phyloP scores from a whole-genome alignment of 2,113 vertebrate species.

The Ranitomeya imitator region DNA sequence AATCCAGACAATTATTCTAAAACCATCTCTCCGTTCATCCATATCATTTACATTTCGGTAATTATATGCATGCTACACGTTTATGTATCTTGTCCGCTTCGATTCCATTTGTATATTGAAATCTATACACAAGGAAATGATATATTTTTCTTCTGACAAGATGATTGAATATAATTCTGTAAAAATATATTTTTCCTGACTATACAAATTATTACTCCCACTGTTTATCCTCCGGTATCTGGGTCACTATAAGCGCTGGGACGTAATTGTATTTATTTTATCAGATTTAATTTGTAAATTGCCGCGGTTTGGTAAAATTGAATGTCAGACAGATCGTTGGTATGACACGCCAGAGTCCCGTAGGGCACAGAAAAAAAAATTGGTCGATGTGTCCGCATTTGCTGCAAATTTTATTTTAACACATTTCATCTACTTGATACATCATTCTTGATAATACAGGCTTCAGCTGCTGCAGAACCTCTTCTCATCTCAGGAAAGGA shows the following conservation, averaged over 20 bases:
- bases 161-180: slow-evolving; percentile 42
- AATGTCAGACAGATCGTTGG: not conserved
- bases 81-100: not conserved
- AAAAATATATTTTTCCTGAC: slow-evolving; percentile 8
- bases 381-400: slow-evolving; percentile 22
- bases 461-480: not conserved
- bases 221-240: not conserved
- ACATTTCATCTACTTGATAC: not conserved
- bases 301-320: not conserved
- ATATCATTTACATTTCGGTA: not conserved
- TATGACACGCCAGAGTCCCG: not conserved
- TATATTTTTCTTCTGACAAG: slow-evolving; percentile 31
- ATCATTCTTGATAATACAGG: not conserved
- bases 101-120: not conserved
- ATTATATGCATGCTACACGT: not conserved
- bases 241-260: not conserved
- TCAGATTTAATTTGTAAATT: slow-evolving; percentile 23
- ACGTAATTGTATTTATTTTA: slow-evolving; percentile 20
- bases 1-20: not conserved
- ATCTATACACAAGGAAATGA: not conserved
- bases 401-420: slow-evolving; percentile 19
- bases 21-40: not conserved
- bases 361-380: not conserved
- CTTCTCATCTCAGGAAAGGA: not conserved
- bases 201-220: not conserved